Conservation (phyloP, 2,113 vertebrate genomes). For the Dendropsophus ebraccatus region DNA sequence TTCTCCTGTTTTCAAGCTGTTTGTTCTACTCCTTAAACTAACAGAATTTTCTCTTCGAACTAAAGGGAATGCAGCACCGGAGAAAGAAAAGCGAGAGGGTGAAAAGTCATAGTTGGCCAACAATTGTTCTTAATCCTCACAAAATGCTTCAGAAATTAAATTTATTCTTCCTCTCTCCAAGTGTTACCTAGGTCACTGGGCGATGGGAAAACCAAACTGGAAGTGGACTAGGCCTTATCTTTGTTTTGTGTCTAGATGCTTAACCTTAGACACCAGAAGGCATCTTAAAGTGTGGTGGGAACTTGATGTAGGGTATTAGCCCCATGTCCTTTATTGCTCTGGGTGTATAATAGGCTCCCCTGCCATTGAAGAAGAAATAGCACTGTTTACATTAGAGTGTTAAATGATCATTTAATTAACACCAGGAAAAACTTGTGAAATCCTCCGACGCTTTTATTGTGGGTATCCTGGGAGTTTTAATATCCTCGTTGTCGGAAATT, state of each 20-base stretch:
- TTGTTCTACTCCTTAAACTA: conserved; percentile 87
- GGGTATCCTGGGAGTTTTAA: conserved; percentile 79
- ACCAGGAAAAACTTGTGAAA: conserved; percentile 74
- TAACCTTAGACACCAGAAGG: conserved; percentile 84
- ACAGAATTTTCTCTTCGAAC: conserved; percentile 79
- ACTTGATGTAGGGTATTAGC: conserved; percentile 76
- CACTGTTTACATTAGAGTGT: conserved; percentile 80
- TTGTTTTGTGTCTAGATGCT: conserved; percentile 86
- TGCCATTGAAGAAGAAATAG: conserved; percentile 80
- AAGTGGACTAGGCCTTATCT: conserved; percentile 80
- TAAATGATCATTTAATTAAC: conserved; percentile 90
- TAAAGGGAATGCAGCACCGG: conserved; percentile 69
- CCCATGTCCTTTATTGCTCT: conserved; percentile 77
- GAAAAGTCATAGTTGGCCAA: conserved; percentile 82
- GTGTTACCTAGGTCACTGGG: conserved; percentile 89
- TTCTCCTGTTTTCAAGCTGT: conserved; percentile 85
- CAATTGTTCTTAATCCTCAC: conserved; percentile 88
- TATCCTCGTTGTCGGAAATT: conserved; percentile 74
- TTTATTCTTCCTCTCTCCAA: conserved; percentile 85
- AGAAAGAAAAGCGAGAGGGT: conserved; percentile 74
- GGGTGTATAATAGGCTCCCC: conserved; percentile 79
- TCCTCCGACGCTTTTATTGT: conserved; percentile 77
- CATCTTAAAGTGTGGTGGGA: conserved; percentile 81
- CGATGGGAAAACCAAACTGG: conserved; percentile 85
- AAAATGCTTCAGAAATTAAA: conserved; percentile 91